Base-by-base conservation (phyloP, 1,140 invertebrate species). In the Chelonus insularis region DNA sequence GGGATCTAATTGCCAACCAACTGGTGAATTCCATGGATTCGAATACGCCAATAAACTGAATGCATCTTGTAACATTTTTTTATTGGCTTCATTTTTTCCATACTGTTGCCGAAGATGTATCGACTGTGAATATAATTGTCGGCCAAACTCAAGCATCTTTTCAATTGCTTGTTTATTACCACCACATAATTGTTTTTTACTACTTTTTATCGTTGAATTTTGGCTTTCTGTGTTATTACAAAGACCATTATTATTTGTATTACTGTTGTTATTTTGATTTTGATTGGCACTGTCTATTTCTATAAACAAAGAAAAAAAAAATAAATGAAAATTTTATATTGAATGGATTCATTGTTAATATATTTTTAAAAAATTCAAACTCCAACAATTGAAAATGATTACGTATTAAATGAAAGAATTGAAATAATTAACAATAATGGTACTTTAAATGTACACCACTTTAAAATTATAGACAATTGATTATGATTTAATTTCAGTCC, bases 41-140 rank as follows among this genome's bases (percentile, higher is more conserved):
- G 94, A 92, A 84, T 98, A 99, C 9, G 97, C 96, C 71, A 99
- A 84, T 71, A 99, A 86, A 85, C 96, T 98, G 84, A 98, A 98
- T 70, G 96, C 96, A 83, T 98, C 93, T 89, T 97, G 84, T 34
- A 98, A 83, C 90, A 97, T 95, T 82, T 95, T 93, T 78, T 95
- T 94, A 82, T 96, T 95, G 39, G 84, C 84, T 75, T 94, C 90
- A 82, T 89, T 92, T 69, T 89, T 89, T 64, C 92, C 93, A 75
- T 92, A 89, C 70, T 95, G 88, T 72, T 89, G 87, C 64, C 88
- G 86, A 57, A 98, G 82, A 59, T 90, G 87, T 81, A 94, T 88
- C 75, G 92, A 95, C 86, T 97, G 92, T 64, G 89, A 86, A 78
- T 97, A 94, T 41, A 98, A 84, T 75, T 98, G 95, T 71, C 91